Conservation (phyloP, 30 jellyfish, hydroid and myxozoan species). For the Phacellophora camtschatica region DNA sequence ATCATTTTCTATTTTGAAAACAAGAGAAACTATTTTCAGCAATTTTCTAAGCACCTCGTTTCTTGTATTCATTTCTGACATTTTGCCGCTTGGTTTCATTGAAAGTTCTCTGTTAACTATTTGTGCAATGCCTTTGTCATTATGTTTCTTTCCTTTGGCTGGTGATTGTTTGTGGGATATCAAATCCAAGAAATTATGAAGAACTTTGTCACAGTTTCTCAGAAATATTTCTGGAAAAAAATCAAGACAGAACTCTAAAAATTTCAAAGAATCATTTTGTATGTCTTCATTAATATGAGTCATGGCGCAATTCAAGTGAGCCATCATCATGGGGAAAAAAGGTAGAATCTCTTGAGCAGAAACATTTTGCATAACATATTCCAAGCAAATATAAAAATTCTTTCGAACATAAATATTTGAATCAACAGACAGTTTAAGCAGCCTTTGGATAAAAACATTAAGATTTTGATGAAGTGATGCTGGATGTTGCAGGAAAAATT, state of each 20-base stretch:
- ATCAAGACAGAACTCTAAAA: conserved; percentile 56
- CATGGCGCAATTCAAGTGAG: conserved; percentile 92
- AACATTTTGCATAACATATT: conserved; percentile 24
- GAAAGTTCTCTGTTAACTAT: conserved; percentile 47
- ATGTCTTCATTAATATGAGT: conserved; percentile 88
- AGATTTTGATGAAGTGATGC: conserved; percentile 60
- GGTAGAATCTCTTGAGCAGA: conserved; percentile 66
- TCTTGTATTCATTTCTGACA: conserved; percentile 56
- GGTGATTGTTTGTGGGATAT: conserved; percentile 60
- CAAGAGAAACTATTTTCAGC: conserved; percentile 42
- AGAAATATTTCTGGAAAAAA: conserved; percentile 44
- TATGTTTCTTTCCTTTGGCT: conserved; percentile 10
- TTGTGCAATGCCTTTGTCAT: conserved; percentile 25
- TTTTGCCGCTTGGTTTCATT: conserved; percentile 53
- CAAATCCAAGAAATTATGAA: conserved; percentile 65
- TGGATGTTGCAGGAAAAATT: conserved; percentile 72
- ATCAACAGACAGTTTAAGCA: conserved; percentile 71
- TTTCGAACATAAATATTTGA: conserved; percentile 56
- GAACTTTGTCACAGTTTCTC: conserved; percentile 57
- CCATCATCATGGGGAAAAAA: conserved; percentile 74
- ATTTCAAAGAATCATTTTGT: conserved; percentile 65
- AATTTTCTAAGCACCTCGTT: conserved; percentile 44
- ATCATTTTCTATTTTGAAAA: background rate
- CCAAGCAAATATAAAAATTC: conserved; percentile 46
- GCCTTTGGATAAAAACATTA: conserved; percentile 65